Evolutionary conservation across 2,888 invertebrate species (phyloP), one percentile per base, ranked within the genome.

Genomic region (Pelosia muscerda): DNA sequence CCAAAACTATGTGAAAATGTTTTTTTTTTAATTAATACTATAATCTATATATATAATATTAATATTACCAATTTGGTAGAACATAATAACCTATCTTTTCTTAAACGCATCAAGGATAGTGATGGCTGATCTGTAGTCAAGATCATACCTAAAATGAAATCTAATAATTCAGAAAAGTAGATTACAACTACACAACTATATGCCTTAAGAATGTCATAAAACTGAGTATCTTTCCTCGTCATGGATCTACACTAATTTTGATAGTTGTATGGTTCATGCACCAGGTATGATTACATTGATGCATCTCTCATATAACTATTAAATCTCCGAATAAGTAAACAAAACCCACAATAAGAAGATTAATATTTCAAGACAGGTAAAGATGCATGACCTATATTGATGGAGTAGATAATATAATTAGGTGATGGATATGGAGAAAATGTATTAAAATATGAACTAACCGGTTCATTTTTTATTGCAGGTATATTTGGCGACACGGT

Each of bases 381-480:
- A 62, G 49, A 62, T 8, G 22, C 10, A 25, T 19, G 13, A 54
- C 63, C 23, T 10, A 63, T 63, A 42, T 49, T 61, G 61, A 28
- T 49, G 13, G n/a, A 25, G 5, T n/a, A 26, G n/a, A 26, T 42
- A 25, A 19, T 49, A 26, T n/a, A 49, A 10, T 26, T 28, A 22
- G 13, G n/a, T 57, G 26, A 28, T 57, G 57, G 28, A 22, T 53
- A 15, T 4, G 26, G 26, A 49, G n/a, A 42, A 1, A 23, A 31
- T 22, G 15, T 53, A 23, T 61, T 66, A 65, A 68, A 74, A 67
- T 66, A 79, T n/a, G n/a, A 84, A 91, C 88, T 90, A 78, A 94
- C 94, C 89, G 92, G 92, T 91, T 95, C 95, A 94, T 92, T 94
- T 91, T 94, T 95, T 71, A 93, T 89, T 84, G 83, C 83, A 78